phyloP scores from a whole-genome alignment of 2,888 invertebrate species.

The Ectropis crepuscularia region DNA sequence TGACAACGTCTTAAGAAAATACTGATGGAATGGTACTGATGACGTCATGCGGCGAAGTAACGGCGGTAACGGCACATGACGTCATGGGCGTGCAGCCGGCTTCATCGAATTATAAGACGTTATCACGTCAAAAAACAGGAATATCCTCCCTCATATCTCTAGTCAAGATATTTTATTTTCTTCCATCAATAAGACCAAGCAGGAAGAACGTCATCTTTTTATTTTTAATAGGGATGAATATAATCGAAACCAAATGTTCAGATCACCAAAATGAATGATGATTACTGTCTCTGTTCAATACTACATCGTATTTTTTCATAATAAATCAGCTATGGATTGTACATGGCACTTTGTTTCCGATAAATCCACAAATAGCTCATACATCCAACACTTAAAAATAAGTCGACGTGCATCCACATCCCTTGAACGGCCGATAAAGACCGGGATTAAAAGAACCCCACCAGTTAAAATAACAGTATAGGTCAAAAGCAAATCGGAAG shows the following conservation, averaged over 20 bases:
- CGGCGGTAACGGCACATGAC: no score
- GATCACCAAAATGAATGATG: neutral
- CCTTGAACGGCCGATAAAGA: slow-evolving; percentile 46
- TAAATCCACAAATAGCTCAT: slow-evolving; percentile 70
- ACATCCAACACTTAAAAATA: slow-evolving; percentile 76
- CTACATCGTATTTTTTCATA: slow-evolving; percentile 53
- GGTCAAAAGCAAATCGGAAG: slow-evolving; percentile 41
- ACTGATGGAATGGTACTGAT: no score
- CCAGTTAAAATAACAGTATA: slow-evolving; percentile 27
- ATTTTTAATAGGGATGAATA: no score
- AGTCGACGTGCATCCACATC: slow-evolving; percentile 67
- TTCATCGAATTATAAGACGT: no score
- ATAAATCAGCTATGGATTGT: slow-evolving; percentile 74
- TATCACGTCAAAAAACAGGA: no score
- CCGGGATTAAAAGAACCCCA: slow-evolving; percentile 51
- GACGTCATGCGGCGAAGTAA: no score
- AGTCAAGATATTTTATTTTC: no score
- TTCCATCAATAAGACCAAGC: no score
- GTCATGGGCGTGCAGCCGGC: no score
- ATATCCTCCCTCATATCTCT: no score
- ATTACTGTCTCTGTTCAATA: neutral
- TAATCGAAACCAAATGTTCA: neutral
- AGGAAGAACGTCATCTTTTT: no score
- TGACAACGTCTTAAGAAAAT: no score
- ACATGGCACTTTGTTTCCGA: slow-evolving; percentile 73